Evolutionary conservation across 2,113 vertebrate species (phyloP), one percentile per base, ranked within the genome.

Genomic region (Alouatta palliata): DNA sequence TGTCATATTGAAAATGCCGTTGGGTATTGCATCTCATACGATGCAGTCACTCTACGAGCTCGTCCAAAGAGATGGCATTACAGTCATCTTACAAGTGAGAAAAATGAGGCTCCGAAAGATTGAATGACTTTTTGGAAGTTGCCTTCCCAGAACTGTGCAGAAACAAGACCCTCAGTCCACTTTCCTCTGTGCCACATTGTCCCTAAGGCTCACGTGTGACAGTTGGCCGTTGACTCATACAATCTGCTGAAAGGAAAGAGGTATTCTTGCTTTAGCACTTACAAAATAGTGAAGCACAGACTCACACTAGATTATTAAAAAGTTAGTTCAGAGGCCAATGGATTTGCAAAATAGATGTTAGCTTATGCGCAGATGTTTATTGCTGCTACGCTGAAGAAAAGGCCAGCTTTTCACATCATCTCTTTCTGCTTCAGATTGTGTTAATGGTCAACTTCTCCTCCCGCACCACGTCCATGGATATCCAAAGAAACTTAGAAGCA

Each of bases 401-500:
- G 21, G 7, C n/a, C 2, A 0, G 0, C 17, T 7, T 25, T 16
- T 23, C 2, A 8, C 47, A 32, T 12, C 4, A 2, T 73, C 81
- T 79, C 90, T 80, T 93, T 84, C 25, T 45, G 84, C 87, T 96
- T 45, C 98, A 99, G 99, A 98, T 99, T 40, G 97, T 99, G 92
- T 97, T 99, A 68, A 98, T 97, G 1, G 99, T 99, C 97, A 99
- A 98, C 96, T 99, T 99, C 98, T 99, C 99, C 70, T 99, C 99
- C 35, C 99, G 99, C 92, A 99, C 99, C 66, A 99, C 99, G 1
- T 99, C 99, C 87, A 97, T 99, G 99, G 99, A 99, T 73, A 98
- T 99, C 95, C 99, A 99, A 96, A 99, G 99, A 94, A 99, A 99
- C 86, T 75, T 99, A 54, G 99, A 99, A 97, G 99, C 99, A 47